Percentiles rank a stretch among this genome's conserved stretches.
phyloP scores from a whole-genome alignment of 2,888 invertebrate species.

The Drosophila hawaiiensis region DNA sequence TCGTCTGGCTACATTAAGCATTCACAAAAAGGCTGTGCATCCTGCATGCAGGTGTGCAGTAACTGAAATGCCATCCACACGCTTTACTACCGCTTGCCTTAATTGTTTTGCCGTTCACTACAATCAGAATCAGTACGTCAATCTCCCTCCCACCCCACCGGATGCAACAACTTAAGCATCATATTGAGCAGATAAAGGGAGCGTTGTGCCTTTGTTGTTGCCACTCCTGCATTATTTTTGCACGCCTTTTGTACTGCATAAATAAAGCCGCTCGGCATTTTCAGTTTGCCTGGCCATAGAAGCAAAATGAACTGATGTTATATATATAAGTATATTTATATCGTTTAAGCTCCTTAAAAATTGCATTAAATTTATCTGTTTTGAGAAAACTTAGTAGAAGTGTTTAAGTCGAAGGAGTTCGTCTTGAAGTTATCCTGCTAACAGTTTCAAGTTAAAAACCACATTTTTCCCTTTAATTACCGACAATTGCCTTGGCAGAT shows the following conservation, averaged over 20 bases:
- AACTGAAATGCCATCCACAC: constrained; percentile 6
- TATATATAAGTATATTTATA: constrained; percentile 3
- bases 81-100: constrained; percentile 15
- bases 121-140: constrained; percentile 29
- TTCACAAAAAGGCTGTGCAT: constrained; percentile 37
- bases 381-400: background rate
- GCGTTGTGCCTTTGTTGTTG: constrained; percentile 33
- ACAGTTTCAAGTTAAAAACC: background rate
- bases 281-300: background rate
- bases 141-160: background rate
- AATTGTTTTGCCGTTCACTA: constrained; percentile 48
- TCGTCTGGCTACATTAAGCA: constrained; percentile 36
- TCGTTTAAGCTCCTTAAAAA: background rate
- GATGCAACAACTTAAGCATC: constrained; percentile 55
- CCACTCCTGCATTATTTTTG: constrained; percentile 33
- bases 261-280: constrained; percentile 23
- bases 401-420: background rate
- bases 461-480: background rate
- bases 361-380: background rate
- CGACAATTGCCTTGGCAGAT: background rate
- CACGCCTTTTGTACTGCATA: constrained; percentile 37
- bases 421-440: background rate
- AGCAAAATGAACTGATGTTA: background rate
- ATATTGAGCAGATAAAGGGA: constrained; percentile 57
- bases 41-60: constrained; percentile 31